A percentile compares a stretch with the other conserved stretches of the same genome.
Conservation (phyloP, 2,888 invertebrate genomes). For the Lasioglossum malachurum region DNA sequence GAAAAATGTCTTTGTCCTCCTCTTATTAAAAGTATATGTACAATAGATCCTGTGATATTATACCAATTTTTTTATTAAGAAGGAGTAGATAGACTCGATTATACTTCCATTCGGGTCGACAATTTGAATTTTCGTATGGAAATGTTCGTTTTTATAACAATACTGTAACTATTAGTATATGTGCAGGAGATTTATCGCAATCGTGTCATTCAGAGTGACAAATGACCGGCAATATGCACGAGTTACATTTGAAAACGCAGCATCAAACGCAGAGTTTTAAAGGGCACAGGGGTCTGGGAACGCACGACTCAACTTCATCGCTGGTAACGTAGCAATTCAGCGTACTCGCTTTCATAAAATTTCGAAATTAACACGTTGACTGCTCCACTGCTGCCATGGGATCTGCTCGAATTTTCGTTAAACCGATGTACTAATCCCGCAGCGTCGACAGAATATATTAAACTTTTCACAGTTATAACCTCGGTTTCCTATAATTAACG, state of each 20-base stretch:
- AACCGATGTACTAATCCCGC: slow-evolving; percentile 49
- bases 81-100: background rate
- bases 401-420: slow-evolving; percentile 53
- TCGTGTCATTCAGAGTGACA: slow-evolving; percentile 5
- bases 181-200: background rate
- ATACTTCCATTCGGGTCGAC: background rate
- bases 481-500: slow-evolving; percentile 31
- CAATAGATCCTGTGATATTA: too few species aligned
- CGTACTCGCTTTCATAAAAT: slow-evolving; percentile 47
- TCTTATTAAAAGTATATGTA: background rate
- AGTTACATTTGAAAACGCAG: slow-evolving; percentile 40
- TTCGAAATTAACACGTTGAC: slow-evolving; percentile 57
- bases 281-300: slow-evolving; percentile 20
- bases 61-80: too few species aligned
- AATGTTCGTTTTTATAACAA: background rate
- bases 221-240: background rate
- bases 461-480: slow-evolving; percentile 27
- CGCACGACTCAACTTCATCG: slow-evolving; percentile 8
- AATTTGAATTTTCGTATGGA: background rate
- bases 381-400: slow-evolving; percentile 42
- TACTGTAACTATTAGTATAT: background rate
- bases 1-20: background rate
- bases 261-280: slow-evolving; percentile 34
- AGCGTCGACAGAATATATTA: slow-evolving; percentile 40
- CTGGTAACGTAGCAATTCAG: slow-evolving; percentile 36